These are phyloP conservation scores for Drosophila novamexicana DNA, from an alignment of 1,140 invertebrate genomes.

Conservation along the genomic window DNA sequence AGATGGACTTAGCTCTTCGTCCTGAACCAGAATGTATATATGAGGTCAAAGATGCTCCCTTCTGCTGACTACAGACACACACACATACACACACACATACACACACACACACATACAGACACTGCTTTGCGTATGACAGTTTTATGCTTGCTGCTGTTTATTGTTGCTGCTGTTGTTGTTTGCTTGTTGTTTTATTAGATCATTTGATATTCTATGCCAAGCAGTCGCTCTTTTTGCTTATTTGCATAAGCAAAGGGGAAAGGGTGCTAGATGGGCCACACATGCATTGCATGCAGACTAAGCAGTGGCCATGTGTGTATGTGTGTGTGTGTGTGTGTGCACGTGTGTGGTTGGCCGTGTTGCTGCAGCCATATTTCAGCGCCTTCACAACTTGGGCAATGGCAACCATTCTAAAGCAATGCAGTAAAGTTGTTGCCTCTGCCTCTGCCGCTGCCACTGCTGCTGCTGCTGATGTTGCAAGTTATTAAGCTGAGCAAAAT, in stretches of 20 bases:
- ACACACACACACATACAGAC: too few relatives aligned
- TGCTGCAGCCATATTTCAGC: constrained; percentile 33
- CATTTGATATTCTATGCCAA: constrained; percentile 76
- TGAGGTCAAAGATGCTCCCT: too few relatives aligned
- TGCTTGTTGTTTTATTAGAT: constrained; percentile 67
- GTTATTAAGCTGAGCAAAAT: constrained; percentile 28
- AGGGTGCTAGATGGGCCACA: neutral
- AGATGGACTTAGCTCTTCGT: too few relatives aligned
- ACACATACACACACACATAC: constrained; percentile 12
- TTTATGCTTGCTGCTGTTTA: constrained; percentile 27
- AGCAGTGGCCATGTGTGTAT: constrained; percentile 37
- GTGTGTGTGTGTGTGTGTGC: neutral
- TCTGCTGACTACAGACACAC: neutral
- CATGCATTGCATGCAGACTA: constrained; percentile 54
- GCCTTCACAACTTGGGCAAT: constrained; percentile 9
- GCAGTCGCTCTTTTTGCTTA: constrained; percentile 64
- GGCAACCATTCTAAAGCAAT: constrained; percentile 65
- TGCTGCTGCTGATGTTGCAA: constrained; percentile 5
- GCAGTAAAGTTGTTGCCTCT: constrained; percentile 31
- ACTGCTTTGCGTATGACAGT: constrained; percentile 36
- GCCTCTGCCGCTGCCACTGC: neutral
- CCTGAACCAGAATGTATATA: too few relatives aligned
- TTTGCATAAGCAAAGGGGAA: constrained; percentile 57
- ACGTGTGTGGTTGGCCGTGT: constrained; percentile 9
- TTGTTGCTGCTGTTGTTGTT: constrained; percentile 38